A percentile compares a stretch with the other conserved stretches of the same genome.
Evolutionary conservation across 2,797 vertebrate species (phyloP).

Genomic region (Semaprochilodus insignis): DNA sequence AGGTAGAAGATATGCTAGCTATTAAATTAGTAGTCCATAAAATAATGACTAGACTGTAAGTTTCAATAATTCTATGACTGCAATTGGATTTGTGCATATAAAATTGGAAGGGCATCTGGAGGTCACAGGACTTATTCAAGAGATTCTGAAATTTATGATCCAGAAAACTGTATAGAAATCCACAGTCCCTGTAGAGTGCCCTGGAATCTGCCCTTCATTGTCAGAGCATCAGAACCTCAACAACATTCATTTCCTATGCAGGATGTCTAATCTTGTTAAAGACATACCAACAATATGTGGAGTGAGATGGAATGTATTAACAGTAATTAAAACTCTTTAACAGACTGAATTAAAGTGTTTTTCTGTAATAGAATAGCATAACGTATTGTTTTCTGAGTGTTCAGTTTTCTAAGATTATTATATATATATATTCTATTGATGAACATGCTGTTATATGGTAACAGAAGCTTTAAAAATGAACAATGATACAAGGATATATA

Average conservation of each 20-base stretch:
- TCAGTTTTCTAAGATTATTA: no score
- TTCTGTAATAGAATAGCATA: neutral
- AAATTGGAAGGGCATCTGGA: slow-evolving; percentile 8
- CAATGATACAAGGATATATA: no score
- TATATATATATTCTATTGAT: no score
- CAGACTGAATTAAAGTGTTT: no score
- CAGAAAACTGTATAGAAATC: neutral
- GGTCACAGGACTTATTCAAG: slow-evolving; percentile 1
- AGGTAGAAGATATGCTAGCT: neutral
- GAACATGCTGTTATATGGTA: no score
- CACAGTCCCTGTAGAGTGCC: neutral
- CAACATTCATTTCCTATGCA: neutral
- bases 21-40: slow-evolving; percentile 24
- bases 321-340: neutral
- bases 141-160: slow-evolving; percentile 10
- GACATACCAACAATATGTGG: no score
- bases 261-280: neutral
- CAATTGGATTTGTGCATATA: slow-evolving; percentile 6
- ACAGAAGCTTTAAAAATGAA: no score
- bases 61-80: slow-evolving; percentile 17
- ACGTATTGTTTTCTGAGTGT: neutral
- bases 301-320: neutral
- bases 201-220: neutral
- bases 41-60: slow-evolving; percentile 7
- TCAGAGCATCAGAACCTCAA: neutral